phyloP scores from a whole-genome alignment of 2,797 vertebrate species.

The Sebastes diaconus region DNA sequence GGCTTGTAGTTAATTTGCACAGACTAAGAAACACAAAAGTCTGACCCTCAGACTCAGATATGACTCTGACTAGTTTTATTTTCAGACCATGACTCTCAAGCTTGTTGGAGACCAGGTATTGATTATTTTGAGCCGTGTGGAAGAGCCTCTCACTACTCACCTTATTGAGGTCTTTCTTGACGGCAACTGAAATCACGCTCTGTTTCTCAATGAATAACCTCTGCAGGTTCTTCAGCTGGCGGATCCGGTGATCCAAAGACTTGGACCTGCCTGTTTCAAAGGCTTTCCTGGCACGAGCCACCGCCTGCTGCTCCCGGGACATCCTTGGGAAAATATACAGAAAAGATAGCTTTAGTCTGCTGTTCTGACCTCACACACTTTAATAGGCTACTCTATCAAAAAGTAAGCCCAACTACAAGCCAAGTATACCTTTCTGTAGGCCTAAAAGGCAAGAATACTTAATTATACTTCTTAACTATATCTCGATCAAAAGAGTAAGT shows the following conservation, averaged over 20 bases:
- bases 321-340: constrained; percentile 64
- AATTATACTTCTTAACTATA: too few species aligned
- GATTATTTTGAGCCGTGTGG: background rate
- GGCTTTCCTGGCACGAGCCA: constrained; percentile 84
- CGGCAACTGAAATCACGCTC: constrained; percentile 79
- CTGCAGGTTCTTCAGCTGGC: constrained; percentile 87
- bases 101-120: background rate
- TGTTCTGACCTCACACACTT: background rate
- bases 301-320: constrained; percentile 81
- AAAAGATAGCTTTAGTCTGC: background rate
- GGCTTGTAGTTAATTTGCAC: background rate
- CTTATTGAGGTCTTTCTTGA: constrained; percentile 89
- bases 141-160: constrained; percentile 60
- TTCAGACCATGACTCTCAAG: background rate
- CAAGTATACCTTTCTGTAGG: too few species aligned
- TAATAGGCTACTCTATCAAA: too few species aligned
- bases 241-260: constrained; percentile 85
- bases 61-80: background rate
- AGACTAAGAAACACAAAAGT: background rate
- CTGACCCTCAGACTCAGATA: background rate
- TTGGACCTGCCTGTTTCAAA: constrained; percentile 86
- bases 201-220: constrained; percentile 84
- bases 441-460: too few species aligned
- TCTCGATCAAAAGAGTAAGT: too few species aligned
- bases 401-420: too few species aligned